Evolutionary conservation across 2,113 vertebrate genomes (phyloP).

Genomic region (Neotoma lepida): DNA sequence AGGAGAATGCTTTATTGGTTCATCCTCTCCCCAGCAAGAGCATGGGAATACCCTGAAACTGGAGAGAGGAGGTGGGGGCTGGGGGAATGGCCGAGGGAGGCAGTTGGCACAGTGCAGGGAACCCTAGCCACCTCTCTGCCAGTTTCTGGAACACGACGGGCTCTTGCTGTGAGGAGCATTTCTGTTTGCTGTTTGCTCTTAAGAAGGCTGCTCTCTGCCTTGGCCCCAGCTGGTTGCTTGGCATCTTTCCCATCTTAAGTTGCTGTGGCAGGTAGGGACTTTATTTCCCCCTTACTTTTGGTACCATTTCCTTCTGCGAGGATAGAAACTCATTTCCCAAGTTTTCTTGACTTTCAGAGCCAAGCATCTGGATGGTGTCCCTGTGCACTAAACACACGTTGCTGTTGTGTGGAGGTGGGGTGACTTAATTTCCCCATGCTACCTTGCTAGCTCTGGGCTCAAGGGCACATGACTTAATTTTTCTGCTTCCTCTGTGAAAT

Average conservation of each 20-base stretch:
- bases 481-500: not conserved
- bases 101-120: not conserved
- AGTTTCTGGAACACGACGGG: not conserved
- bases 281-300: not conserved
- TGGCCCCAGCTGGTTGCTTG: not conserved
- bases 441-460: no score
- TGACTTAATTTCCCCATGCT: not conserved
- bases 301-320: not conserved
- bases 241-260: not conserved
- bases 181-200: not conserved
- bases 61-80: rapidly evolving
- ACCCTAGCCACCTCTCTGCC: not conserved
- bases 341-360: not conserved
- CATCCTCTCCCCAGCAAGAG: not conserved
- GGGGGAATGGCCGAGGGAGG: not conserved
- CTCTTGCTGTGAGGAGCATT: not conserved
- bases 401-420: not conserved
- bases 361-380: not conserved
- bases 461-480: rapidly evolving
- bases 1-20: not conserved
- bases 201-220: not conserved
- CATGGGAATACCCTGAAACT: rapidly evolving
- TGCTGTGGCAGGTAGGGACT: not conserved
- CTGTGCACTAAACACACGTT: rapidly evolving
- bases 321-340: rapidly evolving